Conservation (phyloP, 2,888 invertebrate genomes). For the Scaptomyza parva region DNA sequence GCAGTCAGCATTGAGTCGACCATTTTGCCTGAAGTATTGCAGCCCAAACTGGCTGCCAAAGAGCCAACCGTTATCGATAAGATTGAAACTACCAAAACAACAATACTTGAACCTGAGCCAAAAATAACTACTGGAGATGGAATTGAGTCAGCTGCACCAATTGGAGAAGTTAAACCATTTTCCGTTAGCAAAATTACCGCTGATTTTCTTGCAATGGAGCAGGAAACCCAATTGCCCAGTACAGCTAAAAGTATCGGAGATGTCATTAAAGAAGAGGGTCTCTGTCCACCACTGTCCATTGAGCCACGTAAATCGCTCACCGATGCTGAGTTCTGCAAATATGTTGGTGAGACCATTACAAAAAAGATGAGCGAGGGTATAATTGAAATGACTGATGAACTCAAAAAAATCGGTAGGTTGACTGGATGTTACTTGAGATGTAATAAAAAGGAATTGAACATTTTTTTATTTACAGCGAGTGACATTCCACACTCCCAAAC, state of each 20-base stretch:
- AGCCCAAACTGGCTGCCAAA: constrained; percentile 30
- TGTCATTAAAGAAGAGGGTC: constrained; percentile 46
- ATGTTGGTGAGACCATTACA: constrained; percentile 83
- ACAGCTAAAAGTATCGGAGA: constrained; percentile 20
- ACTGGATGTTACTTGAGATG: neutral
- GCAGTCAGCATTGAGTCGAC: constrained; percentile 38
- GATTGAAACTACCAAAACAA: neutral
- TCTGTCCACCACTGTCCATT: constrained; percentile 62
- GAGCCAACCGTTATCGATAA: constrained; percentile 15
- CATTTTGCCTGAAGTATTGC: constrained; percentile 29
- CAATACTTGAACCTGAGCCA: constrained; percentile 4
- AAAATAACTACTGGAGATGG: constrained; percentile 60
- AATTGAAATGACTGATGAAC: constrained; percentile 82
- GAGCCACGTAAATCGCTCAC: constrained; percentile 83
- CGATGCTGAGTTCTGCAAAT: constrained; percentile 84
- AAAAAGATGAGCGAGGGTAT: constrained; percentile 84
- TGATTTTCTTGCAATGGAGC: constrained; percentile 70
- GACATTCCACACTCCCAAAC: constrained; percentile 84
- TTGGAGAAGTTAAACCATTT: constrained; percentile 61
- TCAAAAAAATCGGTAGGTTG: constrained; percentile 75
- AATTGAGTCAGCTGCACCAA: constrained; percentile 78
- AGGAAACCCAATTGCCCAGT: constrained; percentile 51
- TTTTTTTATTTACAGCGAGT: constrained; percentile 54
- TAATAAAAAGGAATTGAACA: neutral
- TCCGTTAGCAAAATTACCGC: constrained; percentile 62